Evolutionary conservation across 2,888 invertebrate species (phyloP), one percentile per base, ranked within the genome.

Genomic region (Acholoe squamosa): DNA sequence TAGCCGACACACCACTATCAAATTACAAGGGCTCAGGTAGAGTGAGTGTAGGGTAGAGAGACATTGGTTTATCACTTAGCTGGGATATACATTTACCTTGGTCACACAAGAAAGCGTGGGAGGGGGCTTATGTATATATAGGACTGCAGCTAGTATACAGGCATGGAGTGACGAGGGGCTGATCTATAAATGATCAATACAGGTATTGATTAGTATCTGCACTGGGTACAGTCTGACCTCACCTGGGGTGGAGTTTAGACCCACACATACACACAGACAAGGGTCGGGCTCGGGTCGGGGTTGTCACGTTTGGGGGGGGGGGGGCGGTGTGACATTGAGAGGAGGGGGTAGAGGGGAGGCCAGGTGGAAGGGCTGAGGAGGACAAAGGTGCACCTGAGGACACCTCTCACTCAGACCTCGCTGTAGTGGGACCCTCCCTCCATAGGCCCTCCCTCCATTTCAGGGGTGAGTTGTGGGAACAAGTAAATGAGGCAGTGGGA

Each of bases 171-270:
- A 43, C 3, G 3, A 43, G 43, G 43, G 43, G 3, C 71, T 14
- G 71, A 71, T 71, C 71, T 71, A 71, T 71, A 71, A 71, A 7
- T 71, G 71, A 71, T 71, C 71, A 25, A 71, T 71, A 25, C 28
- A 71, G 31, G 0, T 25, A 71, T 71, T 28, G 71, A 71, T 71
- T 28, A 0, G 71, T 71, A 0, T 25, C 28, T 25, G 67, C 19
- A n/a, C 67, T 71, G 28, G 71, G 71, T 71, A 28, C 71, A 71
- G 28, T 28, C 31, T 71, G 71, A 71, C 71, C 71, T 25, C n/a
- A n/a, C n/a, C n/a, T 3, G 25, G 31, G 12, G 22, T 61, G 28
- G 25, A 14, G 28, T 71, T 7, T 61, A n/a, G 12, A 61, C n/a
- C n/a, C n/a, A n/a, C n/a, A n/a, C n/a, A n/a, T n/a, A n/a, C n/a